phyloP scores from a whole-genome alignment of 2,113 vertebrate genomes.

The Mobula birostris region DNA sequence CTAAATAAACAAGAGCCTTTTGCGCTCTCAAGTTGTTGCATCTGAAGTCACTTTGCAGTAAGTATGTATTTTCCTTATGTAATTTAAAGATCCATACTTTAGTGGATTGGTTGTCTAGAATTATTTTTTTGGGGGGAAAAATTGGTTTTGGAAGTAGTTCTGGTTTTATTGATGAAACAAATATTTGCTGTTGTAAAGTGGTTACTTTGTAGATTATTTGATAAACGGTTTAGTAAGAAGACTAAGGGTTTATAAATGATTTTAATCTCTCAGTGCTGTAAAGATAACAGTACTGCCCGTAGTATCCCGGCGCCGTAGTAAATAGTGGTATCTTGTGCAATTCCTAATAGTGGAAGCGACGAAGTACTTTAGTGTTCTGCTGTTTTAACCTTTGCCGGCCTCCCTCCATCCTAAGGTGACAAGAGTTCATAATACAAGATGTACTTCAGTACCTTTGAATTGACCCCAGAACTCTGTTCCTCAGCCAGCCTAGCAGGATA shows the following conservation, averaged over 20 bases:
- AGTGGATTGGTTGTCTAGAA: not conserved
- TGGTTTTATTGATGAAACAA: not conserved
- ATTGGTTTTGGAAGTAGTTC: not conserved
- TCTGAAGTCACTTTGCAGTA: not conserved
- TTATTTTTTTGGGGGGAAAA: not conserved
- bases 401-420: constrained; percentile 81
- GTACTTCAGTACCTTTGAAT: constrained; percentile 76
- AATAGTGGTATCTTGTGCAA: not conserved
- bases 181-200: not conserved
- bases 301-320: not conserved
- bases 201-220: not conserved
- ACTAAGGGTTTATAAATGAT: not conserved
- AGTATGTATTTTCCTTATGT: not conserved
- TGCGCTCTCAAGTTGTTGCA: not conserved
- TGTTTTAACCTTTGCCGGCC: constrained; percentile 97
- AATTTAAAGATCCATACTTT: too few species aligned
- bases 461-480: constrained; percentile 81
- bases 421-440: constrained; percentile 84
- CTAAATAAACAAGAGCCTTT: not conserved
- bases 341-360: not conserved
- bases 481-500: constrained; percentile 81
- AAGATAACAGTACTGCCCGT: not conserved
- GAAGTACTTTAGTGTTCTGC: constrained; percentile 50
- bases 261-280: not conserved
- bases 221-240: not conserved